Evolutionary conservation across 2,888 invertebrate genomes (phyloP), one percentile per base, ranked within the genome.

Genomic region (Microdon myrmicae): DNA sequence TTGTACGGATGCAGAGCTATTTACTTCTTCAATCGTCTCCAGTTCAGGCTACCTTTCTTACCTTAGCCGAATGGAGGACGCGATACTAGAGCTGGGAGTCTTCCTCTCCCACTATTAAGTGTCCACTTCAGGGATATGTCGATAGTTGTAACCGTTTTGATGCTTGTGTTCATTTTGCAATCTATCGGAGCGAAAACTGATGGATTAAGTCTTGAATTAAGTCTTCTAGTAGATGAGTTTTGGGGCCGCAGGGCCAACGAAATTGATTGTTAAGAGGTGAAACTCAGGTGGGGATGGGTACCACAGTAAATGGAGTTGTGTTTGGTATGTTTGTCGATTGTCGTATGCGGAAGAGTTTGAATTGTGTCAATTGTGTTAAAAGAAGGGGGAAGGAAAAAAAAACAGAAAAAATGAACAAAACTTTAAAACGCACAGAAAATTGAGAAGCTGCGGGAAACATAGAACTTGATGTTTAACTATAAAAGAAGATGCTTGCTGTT

Each of bases 1-100:
- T 58, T 64, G 64, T 64, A 64, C 58, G 51, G 64, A 58, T 64
- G 64, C 64, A 64, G n/a, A 58, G 37, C 38, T 43, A 47, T 51
- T 45, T 37, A 47, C 47, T 53, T 38, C 43, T 48, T 51, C 14
- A 49, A 23, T 37, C 35, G 14, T 17, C 48, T 23, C 23, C 48
- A 20, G n/a, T n/a, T 49, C 14, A n/a, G 37, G 13, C 43, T 34
- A 17, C 22, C 23, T 43, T 48, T 55, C 17, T 38, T 44, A 41
- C 56, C n/a, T n/a, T n/a, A n/a, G n/a, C n/a, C n/a, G n/a, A n/a
- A n/a, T n/a, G n/a, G n/a, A n/a, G n/a, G n/a, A n/a, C n/a, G n/a
- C n/a, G n/a, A n/a, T n/a, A n/a, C n/a, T n/a, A n/a, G n/a, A n/a
- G n/a, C n/a, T n/a, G n/a, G n/a, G n/a, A n/a, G n/a, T n/a, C n/a